Base-by-base conservation (phyloP, 2,888 invertebrate species). In the Lasius fuliginosus region DNA sequence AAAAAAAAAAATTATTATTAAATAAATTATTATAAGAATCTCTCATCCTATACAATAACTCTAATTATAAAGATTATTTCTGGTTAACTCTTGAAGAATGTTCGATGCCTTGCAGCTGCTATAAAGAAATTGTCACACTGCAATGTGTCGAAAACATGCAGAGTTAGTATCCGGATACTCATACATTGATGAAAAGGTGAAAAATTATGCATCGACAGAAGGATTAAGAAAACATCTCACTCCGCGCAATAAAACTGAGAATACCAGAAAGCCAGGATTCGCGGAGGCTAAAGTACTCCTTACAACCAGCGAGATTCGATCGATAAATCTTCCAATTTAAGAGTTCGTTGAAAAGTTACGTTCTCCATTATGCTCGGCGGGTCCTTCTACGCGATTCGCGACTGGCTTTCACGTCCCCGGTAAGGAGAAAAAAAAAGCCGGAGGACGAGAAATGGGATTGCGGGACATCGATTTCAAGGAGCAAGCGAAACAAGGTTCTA, bases 391-490 rank as follows among this genome's bases (percentile, higher is more conserved):
- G 30, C 23, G 30, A 6, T n/a, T 75, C 46, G 40, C 40, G 36
- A 0, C 36, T 60, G 33, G 68, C 46, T 81, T 71, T 71, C 71
- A 81, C 18, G 40, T 73, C 42, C 18, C 4, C 8, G 8, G 12
- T 12, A 11, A 46, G 49, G 36, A 58, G n/a, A n/a, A n/a, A 1
- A n/a, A 49, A 49, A n/a, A 53, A n/a, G 8, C 8, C 49, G 8
- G 1, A 3, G 8, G 15, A 23, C 33, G n/a, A 79, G 58, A 33
- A 46, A 46, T 6, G 65, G 9, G 15, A 15, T 69, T 12, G 30
- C 58, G 68, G 58, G 46, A 60, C 64, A 53, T 69, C 58, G 79
- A n/a, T 81, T 60, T 81, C 67, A 15, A 42, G 42, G 27, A 46
- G 30, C 46, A 5, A 46, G 30, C 36, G 6, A 36, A 60, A 58